These are phyloP conservation scores for Gymnorhina tibicen DNA, from an alignment of 2,113 vertebrate species.

Conservation along the genomic window DNA sequence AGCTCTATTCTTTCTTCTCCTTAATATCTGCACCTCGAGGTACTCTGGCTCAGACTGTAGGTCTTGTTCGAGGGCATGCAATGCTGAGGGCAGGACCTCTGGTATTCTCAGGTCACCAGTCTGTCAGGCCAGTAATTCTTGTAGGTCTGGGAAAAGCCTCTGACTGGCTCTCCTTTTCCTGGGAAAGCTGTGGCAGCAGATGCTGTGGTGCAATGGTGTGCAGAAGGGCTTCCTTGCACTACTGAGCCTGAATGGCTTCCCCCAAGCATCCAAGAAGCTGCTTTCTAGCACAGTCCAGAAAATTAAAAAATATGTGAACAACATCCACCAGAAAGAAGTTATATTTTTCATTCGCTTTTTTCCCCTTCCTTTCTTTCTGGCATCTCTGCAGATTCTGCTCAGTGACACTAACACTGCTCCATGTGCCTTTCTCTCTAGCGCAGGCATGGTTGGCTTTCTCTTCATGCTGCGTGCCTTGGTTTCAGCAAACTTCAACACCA, in stretches of 20 bases:
- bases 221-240: background rate
- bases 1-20: conserved; percentile 84
- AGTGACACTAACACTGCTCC: background rate
- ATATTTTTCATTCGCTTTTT: background rate
- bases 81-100: background rate
- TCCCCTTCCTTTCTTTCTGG: background rate
- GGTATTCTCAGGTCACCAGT: background rate
- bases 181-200: background rate
- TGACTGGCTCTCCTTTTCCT: background rate
- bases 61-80: background rate
- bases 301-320: background rate
- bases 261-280: background rate
- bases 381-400: background rate
- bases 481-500: conserved; percentile 92
- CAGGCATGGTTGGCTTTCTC: conserved; percentile 82
- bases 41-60: conserved; percentile 17
- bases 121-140: background rate
- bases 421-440: conserved; percentile 49
- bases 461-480: conserved; percentile 89
- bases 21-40: conserved; percentile 90
- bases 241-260: background rate
- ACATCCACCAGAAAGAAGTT: background rate
- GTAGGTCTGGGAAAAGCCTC: background rate
- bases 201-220: background rate
- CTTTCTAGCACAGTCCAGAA: background rate